These are phyloP conservation scores for Diphyllodes magnificus DNA, from an alignment of 2,113 vertebrate genomes.

Conservation along the genomic window DNA sequence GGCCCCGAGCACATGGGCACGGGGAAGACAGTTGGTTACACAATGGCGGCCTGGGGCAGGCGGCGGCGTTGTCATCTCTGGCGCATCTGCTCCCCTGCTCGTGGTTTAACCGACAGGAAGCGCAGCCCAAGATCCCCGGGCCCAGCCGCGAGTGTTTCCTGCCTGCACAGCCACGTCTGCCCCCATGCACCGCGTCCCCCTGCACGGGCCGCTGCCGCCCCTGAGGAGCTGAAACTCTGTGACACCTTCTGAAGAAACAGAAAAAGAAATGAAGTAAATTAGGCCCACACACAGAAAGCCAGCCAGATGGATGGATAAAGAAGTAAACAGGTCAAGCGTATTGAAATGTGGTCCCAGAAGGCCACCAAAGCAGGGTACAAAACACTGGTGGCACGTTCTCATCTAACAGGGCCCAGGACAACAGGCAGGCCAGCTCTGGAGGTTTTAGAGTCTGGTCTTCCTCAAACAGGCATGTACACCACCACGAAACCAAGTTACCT, in stretches of 20 bases:
- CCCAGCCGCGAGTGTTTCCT: conserved; percentile 64
- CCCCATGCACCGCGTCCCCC: not conserved
- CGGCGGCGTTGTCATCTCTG: not conserved
- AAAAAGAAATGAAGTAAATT: not conserved
- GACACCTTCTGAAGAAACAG: not conserved
- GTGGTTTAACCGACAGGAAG: conserved; percentile 86
- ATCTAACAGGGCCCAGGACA: not conserved
- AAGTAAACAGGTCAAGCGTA: not conserved
- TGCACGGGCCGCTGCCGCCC: fast-evolving
- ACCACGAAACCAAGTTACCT: not conserved
- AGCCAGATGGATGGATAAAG: not conserved
- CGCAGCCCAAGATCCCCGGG: conserved; percentile 40
- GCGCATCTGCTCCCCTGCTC: conserved; percentile 71
- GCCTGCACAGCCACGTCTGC: conserved; percentile 6
- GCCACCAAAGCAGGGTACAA: not conserved
- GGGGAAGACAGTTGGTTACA: not conserved
- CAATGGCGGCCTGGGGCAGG: not conserved
- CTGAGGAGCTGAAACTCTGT: fast-evolving
- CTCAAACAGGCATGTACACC: not conserved
- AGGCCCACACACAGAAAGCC: not conserved
- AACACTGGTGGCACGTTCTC: not conserved
- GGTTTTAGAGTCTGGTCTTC: not conserved
- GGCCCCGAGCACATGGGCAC: fast-evolving
- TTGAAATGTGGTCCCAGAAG: not conserved
- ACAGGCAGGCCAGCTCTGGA: not conserved